phyloP scores from a whole-genome alignment of 2,113 vertebrate species.

The Ictalurus punctatus region DNA sequence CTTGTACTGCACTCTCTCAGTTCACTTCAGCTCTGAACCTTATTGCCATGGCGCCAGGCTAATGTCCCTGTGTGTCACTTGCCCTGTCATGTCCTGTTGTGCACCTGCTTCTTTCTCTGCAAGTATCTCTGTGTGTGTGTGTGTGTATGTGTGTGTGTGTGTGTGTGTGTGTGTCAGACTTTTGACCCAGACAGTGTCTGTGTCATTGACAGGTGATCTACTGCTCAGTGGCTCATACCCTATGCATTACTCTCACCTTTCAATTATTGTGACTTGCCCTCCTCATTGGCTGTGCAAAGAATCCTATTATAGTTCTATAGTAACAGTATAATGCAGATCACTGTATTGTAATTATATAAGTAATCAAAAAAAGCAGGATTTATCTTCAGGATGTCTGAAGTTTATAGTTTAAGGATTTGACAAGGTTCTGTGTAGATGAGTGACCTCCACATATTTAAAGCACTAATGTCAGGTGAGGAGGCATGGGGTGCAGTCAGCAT shows the following conservation, averaged over 20 bases:
- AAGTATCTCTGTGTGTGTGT: constrained; percentile 23
- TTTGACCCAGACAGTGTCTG: constrained; percentile 33
- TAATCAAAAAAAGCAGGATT: not conserved
- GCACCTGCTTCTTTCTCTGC: constrained; percentile 27
- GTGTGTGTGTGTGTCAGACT: constrained; percentile 15
- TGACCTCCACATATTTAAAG: not conserved
- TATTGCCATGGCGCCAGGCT: constrained; percentile 19
- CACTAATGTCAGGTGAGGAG: not conserved
- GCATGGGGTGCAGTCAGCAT: not conserved
- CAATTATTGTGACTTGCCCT: constrained; percentile 4
- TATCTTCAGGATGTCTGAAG: not conserved
- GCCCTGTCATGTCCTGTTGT: constrained; percentile 40
- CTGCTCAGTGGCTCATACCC: constrained; percentile 11
- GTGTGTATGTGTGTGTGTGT: constrained; percentile 14
- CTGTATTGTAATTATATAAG: not conserved
- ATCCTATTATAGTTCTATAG: not conserved
- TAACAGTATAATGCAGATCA: not conserved
- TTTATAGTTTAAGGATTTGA: not conserved
- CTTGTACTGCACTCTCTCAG: not conserved
- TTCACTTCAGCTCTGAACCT: constrained; percentile 37
- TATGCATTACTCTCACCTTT: not conserved
- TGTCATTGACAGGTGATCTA: constrained; percentile 20
- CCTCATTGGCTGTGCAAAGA: not conserved
- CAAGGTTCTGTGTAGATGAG: not conserved
- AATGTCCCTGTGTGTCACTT: constrained; percentile 42